Base-by-base conservation (phyloP, 2,888 invertebrate species). In the Sericinus montela region DNA sequence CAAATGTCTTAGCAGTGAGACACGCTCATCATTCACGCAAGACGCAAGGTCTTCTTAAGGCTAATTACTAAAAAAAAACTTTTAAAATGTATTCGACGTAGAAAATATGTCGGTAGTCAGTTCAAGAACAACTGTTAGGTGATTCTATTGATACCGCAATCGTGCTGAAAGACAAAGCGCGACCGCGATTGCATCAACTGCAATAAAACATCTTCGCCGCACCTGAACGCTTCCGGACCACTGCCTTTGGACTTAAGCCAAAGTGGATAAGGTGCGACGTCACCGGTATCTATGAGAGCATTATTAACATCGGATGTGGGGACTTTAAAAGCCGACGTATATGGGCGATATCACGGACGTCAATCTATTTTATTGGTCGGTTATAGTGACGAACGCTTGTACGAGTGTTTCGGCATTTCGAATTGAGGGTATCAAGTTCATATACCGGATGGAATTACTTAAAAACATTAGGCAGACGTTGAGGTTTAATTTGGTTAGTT, bases 361-460 rank as follows among this genome's bases (percentile, higher is more conserved):
- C 10, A 15, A 40, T 40, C 40, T 40, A 40, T 40, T 40, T 40
- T 40, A 40, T 40, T 40, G 40, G 29, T 40, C 9, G 29, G n/a
- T 2, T 30, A 11, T 30, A 30, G 30, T 30, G 30, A n/a, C 8
- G 32, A 32, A 9, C 11, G 32, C 11, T 32, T 13, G 32, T 11
- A 6, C 1, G 7, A 13, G 7, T 11, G 32, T 32, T 32, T 11
- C 32, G 4, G 32, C 32, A 1, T 6, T 11, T 7, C 11, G 11
- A 32, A 32, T 32, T 32, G 32, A 11, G 11, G 11, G 11, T 11
- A 11, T 4, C 30, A 7, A 32, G 11, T 13, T 11, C 2, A 32
- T 10, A 32, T 32, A 32, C 11, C 32, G 11, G 32, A 32, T 7
- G 11, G 4, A 4, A 3, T 32, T 11, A n/a, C 19, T 19, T 19